Evolutionary conservation across 2,888 invertebrate genomes (phyloP), one percentile per base, ranked within the genome.

Genomic region (Rutpela maculata): DNA sequence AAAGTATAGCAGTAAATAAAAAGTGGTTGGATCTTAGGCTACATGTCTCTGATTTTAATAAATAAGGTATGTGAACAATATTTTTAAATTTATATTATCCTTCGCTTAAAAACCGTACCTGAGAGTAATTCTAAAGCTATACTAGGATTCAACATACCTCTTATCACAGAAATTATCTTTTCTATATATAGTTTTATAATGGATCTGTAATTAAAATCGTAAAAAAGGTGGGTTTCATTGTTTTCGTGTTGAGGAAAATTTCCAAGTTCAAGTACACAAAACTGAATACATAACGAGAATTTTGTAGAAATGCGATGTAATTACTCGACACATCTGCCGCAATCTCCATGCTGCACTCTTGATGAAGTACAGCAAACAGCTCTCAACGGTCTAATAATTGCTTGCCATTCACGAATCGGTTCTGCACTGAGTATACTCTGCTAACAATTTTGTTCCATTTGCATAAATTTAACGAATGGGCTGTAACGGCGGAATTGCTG

Each of bases 271-370:
- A n/a, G n/a, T 50, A 15, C 2, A 50, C 50, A 4, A 17, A 50
- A 17, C 50, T 15, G n/a, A 50, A 50, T 50, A 50, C 50, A 50
- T 6, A n/a, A 50, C 50, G 50, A 50, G 50, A 50, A 50, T 50
- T 50, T 50, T 50, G n/a, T 50, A 50, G 50, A n/a, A 50, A 50
- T 50, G 15, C 4, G 50, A 50, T 50, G 50, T 50, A 50, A 50
- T 50, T 50, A 50, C 50, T 50, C 50, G n/a, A 50, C 50, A 50
- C 50, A 50, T 50, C n/a, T n/a, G 50, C n/a, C 50, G n/a, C 50
- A 50, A 50, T 43, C 3, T 50, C 50, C 7, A 15, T 50, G 50
- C n/a, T 50, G 50, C n/a, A 50, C 50, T 50, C 50, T 50, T 50
- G 50, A 50, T 50, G 50, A 50, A 50, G 50, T 50, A 17, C 50